Conservation (phyloP, 2,888 invertebrate genomes). For the Nineta flava region DNA sequence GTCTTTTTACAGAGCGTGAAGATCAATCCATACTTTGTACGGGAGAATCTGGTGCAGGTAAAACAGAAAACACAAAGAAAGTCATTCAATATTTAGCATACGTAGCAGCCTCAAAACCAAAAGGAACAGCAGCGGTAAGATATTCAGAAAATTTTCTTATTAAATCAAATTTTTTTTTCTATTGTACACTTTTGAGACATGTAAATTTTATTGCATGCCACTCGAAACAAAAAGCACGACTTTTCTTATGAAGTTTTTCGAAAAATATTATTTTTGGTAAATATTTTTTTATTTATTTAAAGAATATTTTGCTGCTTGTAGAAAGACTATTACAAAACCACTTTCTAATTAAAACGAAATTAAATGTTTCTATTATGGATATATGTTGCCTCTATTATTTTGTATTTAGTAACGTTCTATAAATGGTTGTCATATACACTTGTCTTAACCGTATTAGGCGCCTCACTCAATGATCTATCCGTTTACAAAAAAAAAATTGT, state of each 20-base stretch:
- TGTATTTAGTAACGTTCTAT: no score
- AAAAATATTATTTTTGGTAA: constrained; percentile 4
- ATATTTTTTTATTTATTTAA: background rate
- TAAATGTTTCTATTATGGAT: no score
- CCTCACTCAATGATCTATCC: no score
- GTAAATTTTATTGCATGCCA: background rate
- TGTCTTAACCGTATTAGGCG: no score
- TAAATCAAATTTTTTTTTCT: background rate
- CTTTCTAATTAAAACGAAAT: no score
- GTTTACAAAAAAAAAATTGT: no score
- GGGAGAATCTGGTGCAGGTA: constrained; percentile 99
- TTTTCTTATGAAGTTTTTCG: constrained; percentile 1
- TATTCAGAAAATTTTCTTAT: background rate
- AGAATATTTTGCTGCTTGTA: background rate
- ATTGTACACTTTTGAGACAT: background rate
- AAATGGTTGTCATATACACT: no score
- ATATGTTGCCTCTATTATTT: no score
- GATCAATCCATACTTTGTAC: constrained; percentile 99
- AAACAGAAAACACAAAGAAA: constrained; percentile 99
- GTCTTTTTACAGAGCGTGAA: constrained; percentile 76
- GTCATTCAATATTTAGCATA: constrained; percentile 99
- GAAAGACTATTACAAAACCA: background rate
- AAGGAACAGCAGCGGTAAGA: constrained; percentile 75
- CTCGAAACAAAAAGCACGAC: constrained; percentile 2
- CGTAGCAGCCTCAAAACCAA: constrained; percentile 95